phyloP scores from a whole-genome alignment of 2,797 vertebrate species.

The Anguilla megastoma region DNA sequence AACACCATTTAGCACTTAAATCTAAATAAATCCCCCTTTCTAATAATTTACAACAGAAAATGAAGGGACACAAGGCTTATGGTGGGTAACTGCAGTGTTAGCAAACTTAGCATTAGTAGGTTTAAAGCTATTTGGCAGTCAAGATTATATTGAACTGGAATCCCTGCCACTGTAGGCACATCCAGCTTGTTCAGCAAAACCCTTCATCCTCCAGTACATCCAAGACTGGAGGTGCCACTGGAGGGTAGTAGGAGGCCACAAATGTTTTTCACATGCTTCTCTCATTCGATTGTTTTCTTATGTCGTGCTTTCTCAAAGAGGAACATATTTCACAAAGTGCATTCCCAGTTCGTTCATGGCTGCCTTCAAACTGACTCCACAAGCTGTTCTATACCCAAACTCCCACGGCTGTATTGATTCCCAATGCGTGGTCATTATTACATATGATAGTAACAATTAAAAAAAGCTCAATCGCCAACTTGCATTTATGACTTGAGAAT shows the following conservation, averaged over 20 bases:
- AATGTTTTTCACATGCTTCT: not conserved
- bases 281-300: not conserved
- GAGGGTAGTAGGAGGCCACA: not conserved
- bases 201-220: not conserved
- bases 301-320: not conserved
- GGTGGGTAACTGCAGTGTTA: not conserved
- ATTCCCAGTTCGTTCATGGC: not conserved
- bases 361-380: not conserved
- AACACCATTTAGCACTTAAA: not conserved
- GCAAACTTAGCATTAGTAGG: too few relatives aligned
- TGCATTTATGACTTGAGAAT: not conserved
- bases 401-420: not conserved
- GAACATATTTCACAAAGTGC: not conserved
- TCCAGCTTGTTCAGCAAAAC: not conserved
- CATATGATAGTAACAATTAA: too few relatives aligned
- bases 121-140: not conserved
- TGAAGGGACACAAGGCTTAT: not conserved
- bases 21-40: not conserved
- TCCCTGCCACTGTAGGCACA: not conserved
- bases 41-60: not conserved
- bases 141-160: not conserved
- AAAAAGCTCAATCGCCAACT: too few relatives aligned
- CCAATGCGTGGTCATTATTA: not conserved
- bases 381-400: not conserved
- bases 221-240: not conserved